Evolutionary conservation across 2,888 invertebrate genomes (phyloP).

Genomic region (Diarsia rubi): DNA sequence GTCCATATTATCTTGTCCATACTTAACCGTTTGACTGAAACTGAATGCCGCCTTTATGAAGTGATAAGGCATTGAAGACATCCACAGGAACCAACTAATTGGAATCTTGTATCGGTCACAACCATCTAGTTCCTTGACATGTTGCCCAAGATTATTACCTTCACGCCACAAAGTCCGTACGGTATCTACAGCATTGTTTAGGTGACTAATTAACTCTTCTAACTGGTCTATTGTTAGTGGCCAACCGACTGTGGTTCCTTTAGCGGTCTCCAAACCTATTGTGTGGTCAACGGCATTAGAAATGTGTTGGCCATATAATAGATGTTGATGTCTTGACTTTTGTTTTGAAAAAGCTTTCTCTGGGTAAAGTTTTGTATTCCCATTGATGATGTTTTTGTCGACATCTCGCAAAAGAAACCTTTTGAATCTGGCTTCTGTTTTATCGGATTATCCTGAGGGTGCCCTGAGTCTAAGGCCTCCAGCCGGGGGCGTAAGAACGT

Average conservation of each 20-base stretch:
- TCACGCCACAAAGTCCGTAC: constrained; percentile 60
- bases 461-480: no score
- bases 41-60: neutral
- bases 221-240: constrained; percentile 61
- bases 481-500: no score
- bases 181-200: constrained; percentile 59
- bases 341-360: constrained; percentile 30
- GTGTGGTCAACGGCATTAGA: constrained; percentile 58
- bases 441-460: no score
- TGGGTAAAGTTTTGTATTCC: neutral
- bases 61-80: neutral
- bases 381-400: neutral
- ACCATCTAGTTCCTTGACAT: constrained; percentile 22
- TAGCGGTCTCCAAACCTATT: constrained; percentile 52
- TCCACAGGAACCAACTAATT: neutral
- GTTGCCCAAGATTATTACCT: constrained; percentile 50
- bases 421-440: no score
- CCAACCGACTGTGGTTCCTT: constrained; percentile 64
- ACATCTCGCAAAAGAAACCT: no score
- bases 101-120: neutral
- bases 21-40: neutral
- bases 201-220: constrained; percentile 63
- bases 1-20: neutral
- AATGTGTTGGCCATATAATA: constrained; percentile 45
- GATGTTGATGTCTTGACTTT: constrained; percentile 5